Evolutionary conservation across 2,113 vertebrate species (phyloP).

Genomic region (Onychostruthus taczanowskii): DNA sequence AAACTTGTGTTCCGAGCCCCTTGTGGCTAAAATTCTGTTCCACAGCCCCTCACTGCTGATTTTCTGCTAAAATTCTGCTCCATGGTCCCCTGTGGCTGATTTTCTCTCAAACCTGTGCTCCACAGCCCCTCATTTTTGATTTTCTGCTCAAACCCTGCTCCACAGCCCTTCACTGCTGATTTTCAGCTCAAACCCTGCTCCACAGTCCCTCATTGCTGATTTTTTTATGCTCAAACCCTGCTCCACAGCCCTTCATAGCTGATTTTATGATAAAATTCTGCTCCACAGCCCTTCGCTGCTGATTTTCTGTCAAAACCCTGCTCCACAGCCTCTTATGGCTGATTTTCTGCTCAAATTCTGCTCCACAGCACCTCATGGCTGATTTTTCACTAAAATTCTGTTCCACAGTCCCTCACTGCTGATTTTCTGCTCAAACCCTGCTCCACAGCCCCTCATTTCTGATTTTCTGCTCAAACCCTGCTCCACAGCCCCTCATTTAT

Average conservation of each 20-base stretch:
- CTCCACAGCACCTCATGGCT: background rate
- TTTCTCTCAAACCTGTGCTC: rapidly evolving
- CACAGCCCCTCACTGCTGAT: too few relatives aligned
- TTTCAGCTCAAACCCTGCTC: background rate
- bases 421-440: rapidly evolving
- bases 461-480: rapidly evolving
- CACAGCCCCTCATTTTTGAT: background rate
- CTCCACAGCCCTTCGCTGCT: background rate
- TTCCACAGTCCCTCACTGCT: background rate
- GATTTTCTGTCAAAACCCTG: rapidly evolving
- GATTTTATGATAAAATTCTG: rapidly evolving
- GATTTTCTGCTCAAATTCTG: rapidly evolving
- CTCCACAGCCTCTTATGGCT: rapidly evolving
- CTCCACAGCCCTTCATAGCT: background rate
- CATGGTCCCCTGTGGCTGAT: background rate
- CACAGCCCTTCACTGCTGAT: background rate
- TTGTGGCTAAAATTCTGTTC: too few relatives aligned
- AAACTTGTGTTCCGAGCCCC: background rate
- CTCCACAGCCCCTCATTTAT: background rate
- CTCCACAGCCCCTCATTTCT: background rate
- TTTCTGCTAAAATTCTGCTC: background rate
- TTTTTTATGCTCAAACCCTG: rapidly evolving
- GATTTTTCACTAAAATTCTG: background rate
- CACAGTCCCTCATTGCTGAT: background rate
- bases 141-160: background rate